Percentiles rank a stretch among this genome's conserved stretches.
These are phyloP conservation scores for Pemphredon lugubris DNA, from an alignment of 2,888 invertebrate genomes.

Conservation along the genomic window DNA sequence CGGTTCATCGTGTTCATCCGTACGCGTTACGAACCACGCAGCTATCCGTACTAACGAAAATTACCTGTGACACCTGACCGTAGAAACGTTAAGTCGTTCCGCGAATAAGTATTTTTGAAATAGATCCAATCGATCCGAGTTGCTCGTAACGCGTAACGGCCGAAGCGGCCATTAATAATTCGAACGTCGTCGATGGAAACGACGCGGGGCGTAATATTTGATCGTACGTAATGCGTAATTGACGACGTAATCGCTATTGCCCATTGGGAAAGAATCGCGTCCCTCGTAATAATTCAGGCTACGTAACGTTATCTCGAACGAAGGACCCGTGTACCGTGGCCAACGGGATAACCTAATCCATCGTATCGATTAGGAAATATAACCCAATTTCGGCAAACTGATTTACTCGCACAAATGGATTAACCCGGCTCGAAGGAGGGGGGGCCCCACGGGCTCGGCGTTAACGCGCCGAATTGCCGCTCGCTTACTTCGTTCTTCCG, in stretches of 20 bases:
- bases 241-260: too few relatives aligned
- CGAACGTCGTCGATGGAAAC: too few relatives aligned
- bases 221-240: too few relatives aligned
- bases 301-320: too few relatives aligned
- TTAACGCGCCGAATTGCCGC: slow-evolving; percentile 62
- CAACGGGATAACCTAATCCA: slow-evolving; percentile 67
- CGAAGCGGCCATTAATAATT: too few relatives aligned
- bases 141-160: too few relatives aligned
- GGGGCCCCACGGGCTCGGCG: slow-evolving; percentile 44
- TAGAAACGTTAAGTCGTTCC: neutral
- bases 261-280: too few relatives aligned
- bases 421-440: slow-evolving; percentile 62
- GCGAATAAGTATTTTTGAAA: neutral
- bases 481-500: slow-evolving; percentile 63
- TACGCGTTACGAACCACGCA: slow-evolving; percentile 15
- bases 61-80: neutral
- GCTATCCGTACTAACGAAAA: neutral
- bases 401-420: slow-evolving; percentile 73
- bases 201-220: too few relatives aligned
- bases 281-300: too few relatives aligned
- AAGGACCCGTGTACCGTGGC: slow-evolving; percentile 22
- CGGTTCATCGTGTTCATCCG: slow-evolving; percentile 54
- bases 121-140: too few relatives aligned
- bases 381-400: slow-evolving; percentile 71
- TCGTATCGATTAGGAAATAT: slow-evolving; percentile 75